phyloP scores from a whole-genome alignment of 2,888 invertebrate genomes.

The Dicyrtoma fusca region DNA sequence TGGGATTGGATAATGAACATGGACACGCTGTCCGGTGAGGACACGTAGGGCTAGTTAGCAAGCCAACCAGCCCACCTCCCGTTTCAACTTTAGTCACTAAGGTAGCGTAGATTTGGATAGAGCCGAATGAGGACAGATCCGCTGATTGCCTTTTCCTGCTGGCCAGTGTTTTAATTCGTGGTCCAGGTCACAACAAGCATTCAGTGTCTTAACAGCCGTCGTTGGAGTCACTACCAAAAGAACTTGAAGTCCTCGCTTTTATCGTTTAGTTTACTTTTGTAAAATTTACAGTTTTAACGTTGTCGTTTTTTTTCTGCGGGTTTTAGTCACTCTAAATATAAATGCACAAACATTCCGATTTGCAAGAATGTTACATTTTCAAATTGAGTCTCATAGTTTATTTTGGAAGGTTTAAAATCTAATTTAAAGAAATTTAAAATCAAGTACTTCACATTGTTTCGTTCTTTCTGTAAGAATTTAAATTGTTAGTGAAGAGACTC shows the following conservation, averaged over 20 bases:
- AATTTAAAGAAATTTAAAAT: too few relatives aligned
- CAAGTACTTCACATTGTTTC: too few relatives aligned
- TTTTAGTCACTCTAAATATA: too few relatives aligned
- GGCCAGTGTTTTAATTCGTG: conserved; percentile 18
- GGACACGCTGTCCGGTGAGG: conserved; percentile 20
- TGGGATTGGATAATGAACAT: conserved; percentile 23
- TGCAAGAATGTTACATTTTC: too few relatives aligned
- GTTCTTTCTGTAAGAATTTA: too few relatives aligned
- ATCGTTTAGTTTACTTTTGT: neutral
- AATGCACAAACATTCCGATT: too few relatives aligned
- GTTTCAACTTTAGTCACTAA: neutral
- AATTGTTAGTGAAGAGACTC: too few relatives aligned
- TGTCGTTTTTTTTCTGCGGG: neutral
- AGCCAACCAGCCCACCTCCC: conserved; percentile 15
- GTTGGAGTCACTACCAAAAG: neutral
- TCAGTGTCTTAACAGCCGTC: conserved; percentile 34
- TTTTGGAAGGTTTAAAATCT: neutral
- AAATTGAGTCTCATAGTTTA: too few relatives aligned
- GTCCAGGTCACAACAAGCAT: conserved; percentile 29
- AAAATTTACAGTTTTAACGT: neutral
- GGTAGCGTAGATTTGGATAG: neutral
- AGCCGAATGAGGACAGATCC: too few relatives aligned
- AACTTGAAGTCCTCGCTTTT: neutral
- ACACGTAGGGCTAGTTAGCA: conserved; percentile 32
- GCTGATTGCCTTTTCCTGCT: neutral